These are phyloP conservation scores for Megalonaias nervosa DNA, from an alignment of 1,140 invertebrate genomes.

Conservation along the genomic window DNA sequence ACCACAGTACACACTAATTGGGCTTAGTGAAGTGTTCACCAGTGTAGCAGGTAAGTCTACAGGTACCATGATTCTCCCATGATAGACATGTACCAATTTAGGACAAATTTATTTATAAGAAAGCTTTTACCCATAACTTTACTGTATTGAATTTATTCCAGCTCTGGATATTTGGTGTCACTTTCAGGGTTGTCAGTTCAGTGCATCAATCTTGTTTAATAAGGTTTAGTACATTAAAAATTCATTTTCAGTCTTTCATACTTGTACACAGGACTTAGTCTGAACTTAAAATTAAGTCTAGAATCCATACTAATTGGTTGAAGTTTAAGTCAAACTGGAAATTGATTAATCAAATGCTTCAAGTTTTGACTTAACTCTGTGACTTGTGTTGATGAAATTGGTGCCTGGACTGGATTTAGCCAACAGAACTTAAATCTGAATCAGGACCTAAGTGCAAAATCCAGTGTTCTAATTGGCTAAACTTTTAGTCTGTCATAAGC, in stretches of 20 bases:
- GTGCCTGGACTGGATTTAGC: too few species aligned
- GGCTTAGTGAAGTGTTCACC: constrained; percentile 75
- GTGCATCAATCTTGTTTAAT: not conserved
- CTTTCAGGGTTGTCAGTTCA: not conserved
- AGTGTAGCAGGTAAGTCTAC: constrained; percentile 61
- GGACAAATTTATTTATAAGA: not conserved
- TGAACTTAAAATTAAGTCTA: too few species aligned
- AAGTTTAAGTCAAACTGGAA: too few species aligned
- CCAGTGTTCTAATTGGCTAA: too few species aligned
- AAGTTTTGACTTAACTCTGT: too few species aligned
- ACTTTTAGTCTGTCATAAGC: too few species aligned
- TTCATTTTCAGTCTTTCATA: not conserved
- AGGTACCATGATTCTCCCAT: not conserved
- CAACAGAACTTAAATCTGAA: too few species aligned
- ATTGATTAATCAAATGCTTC: too few species aligned
- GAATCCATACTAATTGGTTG: too few species aligned
- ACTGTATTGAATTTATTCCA: not conserved
- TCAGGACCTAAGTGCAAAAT: too few species aligned
- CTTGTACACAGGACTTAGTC: too few species aligned
- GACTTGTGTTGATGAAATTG: too few species aligned
- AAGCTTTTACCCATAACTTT: not conserved
- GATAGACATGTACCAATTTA: not conserved
- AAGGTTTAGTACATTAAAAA: not conserved
- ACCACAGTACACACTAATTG: constrained; percentile 75
- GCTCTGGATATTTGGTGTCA: not conserved